Base-by-base conservation (phyloP, 2,113 vertebrate species). In the Platysternon megacephalum region DNA sequence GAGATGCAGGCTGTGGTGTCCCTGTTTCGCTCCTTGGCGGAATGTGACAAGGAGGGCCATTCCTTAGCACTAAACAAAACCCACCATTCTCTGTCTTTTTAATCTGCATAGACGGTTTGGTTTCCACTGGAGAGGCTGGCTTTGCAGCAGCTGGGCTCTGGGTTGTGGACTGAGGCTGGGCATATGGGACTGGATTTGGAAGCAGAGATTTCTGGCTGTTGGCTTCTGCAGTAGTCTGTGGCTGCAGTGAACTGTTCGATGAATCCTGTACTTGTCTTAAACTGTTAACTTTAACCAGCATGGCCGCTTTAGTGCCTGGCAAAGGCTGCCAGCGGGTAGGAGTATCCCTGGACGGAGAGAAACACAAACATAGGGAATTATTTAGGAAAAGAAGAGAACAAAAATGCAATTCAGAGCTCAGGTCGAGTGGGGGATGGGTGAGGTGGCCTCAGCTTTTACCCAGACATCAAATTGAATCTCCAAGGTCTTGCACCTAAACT, bases 231-330 rank as follows among this genome's bases (percentile, higher is more conserved):
- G 96, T 87, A 32, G 88, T 95, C 72, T 98, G 98, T 82, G 97
- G 83, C 72, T 95, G 92, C 52, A 97, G 89, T 1, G 97, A 97
- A 65, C 82, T 97, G 88, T 87, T 84, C 49, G 98, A 96, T 83
- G 96, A 95, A 74, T 89, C 91, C 56, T 98, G 95, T 9, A 98
- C 97, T 93, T 93, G 98, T 91, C 98, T 98, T 90, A 98, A 93
- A 94, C 98, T 99, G 97, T 99, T 99, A 85, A 99, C 99, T 97
- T 99, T 99, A 92, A 99, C 99, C 97, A 99, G 94, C 99, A 99
- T 99, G 85, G 99, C 97, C 81, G 99, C 98, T 97, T 99, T 99
- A 0, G 99, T 99, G 61, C 99, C 99, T 46, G 99, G 99, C 44
- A 97, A 76, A 53, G 99, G 99, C 97, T 99, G 99, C 99, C 99